phyloP scores from a whole-genome alignment of 2,113 vertebrate genomes.

The Panthera uncia region DNA sequence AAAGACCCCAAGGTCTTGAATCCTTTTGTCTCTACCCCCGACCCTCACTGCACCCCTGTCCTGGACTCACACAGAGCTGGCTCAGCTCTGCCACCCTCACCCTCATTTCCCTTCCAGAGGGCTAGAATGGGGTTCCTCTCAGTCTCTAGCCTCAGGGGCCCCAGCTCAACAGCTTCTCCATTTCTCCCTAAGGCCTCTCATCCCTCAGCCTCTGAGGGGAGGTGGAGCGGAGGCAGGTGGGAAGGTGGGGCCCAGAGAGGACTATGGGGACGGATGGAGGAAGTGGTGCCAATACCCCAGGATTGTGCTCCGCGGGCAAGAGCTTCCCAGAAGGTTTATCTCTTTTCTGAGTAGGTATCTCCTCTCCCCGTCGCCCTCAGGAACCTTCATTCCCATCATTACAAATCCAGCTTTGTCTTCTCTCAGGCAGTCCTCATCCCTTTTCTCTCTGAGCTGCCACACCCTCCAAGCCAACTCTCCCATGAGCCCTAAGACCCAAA shows the following conservation, averaged over 20 bases:
- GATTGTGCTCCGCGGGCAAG: accelerated
- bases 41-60: neutral
- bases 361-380: neutral
- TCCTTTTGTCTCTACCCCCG: neutral
- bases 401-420: neutral
- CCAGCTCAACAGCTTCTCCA: neutral
- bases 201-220: neutral
- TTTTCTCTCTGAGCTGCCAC: neutral
- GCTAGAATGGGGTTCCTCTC: neutral
- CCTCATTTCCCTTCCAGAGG: neutral
- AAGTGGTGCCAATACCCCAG: neutral
- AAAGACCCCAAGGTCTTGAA: neutral
- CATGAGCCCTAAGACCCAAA: neutral
- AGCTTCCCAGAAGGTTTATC: neutral
- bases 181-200: neutral
- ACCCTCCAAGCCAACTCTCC: neutral
- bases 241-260: neutral
- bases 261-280: too few relatives aligned
- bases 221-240: neutral
- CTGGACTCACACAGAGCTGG: neutral
- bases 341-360: neutral
- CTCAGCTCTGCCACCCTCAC: neutral
- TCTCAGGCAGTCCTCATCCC: neutral
- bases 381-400: neutral
- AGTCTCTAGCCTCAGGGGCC: neutral